phyloP scores from a whole-genome alignment of 2,797 vertebrate species.

The Gorsachius magnificus region DNA sequence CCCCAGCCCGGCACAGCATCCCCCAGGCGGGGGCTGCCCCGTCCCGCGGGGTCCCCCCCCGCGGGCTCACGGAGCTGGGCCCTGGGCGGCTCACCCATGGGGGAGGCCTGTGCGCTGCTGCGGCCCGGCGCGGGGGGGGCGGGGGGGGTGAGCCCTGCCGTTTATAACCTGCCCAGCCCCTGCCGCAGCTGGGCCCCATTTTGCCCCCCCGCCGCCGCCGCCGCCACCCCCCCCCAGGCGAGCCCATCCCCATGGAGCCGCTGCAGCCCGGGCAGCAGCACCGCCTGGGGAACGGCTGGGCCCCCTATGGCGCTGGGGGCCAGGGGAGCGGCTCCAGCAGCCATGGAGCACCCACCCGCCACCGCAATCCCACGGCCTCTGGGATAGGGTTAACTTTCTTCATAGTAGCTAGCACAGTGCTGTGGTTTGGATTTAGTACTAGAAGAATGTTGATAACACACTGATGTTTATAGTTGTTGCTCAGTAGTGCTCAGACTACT shows the following conservation, averaged over 20 bases:
- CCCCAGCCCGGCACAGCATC: neutral
- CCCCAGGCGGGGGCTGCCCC: neutral
- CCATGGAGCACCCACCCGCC: rapidly evolving
- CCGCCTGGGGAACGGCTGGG: rapidly evolving
- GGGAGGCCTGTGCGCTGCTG: rapidly evolving
- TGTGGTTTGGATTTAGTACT: too few species aligned
- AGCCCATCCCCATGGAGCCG: rapidly evolving
- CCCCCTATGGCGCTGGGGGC: too few species aligned
- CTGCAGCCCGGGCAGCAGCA: neutral
- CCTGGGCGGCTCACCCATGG: rapidly evolving
- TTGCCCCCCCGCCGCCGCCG: too few species aligned
- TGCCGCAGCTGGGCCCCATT: neutral
- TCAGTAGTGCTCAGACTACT: too few species aligned
- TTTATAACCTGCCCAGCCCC: neutral
- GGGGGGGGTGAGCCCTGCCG: neutral
- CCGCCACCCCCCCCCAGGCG: neutral
- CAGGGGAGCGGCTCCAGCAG: neutral
- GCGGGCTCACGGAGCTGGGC: neutral
- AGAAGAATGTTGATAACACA: too few species aligned
- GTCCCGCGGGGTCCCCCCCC: too few species aligned
- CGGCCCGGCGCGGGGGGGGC: neutral
- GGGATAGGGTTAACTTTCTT: too few species aligned
- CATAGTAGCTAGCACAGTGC: too few species aligned
- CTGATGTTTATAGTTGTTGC: too few species aligned
- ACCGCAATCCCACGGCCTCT: too few species aligned